A percentile compares a stretch with the other conserved stretches of the same genome.
These are phyloP conservation scores for Jacana jacana DNA, from an alignment of 2,113 vertebrate species.

Conservation along the genomic window DNA sequence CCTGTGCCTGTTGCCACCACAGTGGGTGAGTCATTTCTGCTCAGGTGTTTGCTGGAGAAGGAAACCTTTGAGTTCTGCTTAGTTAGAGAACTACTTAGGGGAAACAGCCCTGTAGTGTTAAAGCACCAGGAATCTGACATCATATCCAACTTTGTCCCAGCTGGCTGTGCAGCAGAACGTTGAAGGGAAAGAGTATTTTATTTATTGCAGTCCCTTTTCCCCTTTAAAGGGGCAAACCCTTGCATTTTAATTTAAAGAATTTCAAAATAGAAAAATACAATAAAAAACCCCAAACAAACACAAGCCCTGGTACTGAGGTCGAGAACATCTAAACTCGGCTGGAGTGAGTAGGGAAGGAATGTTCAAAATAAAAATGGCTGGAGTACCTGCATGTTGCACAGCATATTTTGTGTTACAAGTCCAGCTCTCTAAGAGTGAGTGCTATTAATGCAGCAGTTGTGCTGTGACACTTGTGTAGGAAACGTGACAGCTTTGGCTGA, in stretches of 20 bases:
- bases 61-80: conserved; percentile 27
- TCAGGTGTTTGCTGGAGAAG: conserved; percentile 47
- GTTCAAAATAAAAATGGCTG: accelerated
- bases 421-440: not conserved
- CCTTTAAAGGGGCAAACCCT: not conserved
- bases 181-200: not conserved
- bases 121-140: not conserved
- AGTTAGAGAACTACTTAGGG: not conserved
- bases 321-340: not conserved
- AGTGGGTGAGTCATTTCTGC: not conserved
- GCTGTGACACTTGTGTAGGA: not conserved
- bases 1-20: not conserved
- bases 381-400: not conserved
- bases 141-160: not conserved
- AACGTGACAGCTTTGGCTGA: not conserved
- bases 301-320: not conserved
- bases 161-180: not conserved
- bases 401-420: not conserved
- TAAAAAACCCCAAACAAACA: not conserved
- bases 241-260: not conserved
- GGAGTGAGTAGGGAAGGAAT: not conserved
- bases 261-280: not conserved
- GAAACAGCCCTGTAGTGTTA: not conserved
- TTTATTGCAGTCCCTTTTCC: not conserved
- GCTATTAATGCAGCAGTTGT: not conserved